Base-by-base conservation (phyloP, 2,113 vertebrate species). In the Beaufortia kweichowensis region DNA sequence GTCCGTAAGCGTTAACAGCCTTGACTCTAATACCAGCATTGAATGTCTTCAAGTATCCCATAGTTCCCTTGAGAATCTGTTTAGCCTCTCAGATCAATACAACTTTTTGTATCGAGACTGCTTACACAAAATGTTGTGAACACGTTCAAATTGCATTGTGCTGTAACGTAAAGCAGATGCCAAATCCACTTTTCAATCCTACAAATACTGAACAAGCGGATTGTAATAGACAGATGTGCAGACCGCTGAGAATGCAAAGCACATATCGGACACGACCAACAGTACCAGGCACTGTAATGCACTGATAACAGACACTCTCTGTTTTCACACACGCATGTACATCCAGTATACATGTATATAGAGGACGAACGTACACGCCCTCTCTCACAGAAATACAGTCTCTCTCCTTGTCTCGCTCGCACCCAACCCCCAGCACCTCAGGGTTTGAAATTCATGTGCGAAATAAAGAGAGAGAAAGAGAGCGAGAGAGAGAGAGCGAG, bases 211-310 rank as follows among this genome's bases (percentile, higher is more conserved):
- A 15, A 35, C 56, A 77, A 68, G 33, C 53, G 21, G 29, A 57
- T 24, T 5, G 14, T 39, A n/a, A 85, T 77, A 78, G 71, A 86
- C 69, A 79, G 63, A 43, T 73, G 77, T 80, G 39, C 78, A 84
- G 72, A 64, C 64, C 59, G 29, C 79, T 78, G 76, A 78, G 77
- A 86, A 84, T 23, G 26, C 59, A 55, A 72, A 19, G 8, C 75
- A 86, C 87, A 85, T 87, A 88, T 87, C 84, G 88, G 85, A 84
- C 82, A 87, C 81, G 69, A 74, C 77, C 84, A 72, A 64, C 82
- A 86, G 77, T 77, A 76, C 81, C 83, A 83, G 84, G 80, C 79
- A 62, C 81, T 60, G 11, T 14, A 11, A 50, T 39, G n/a, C 35
- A 72, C 61, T 12, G 33, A 57, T 59, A 71, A 67, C 75, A 67